Conservation (phyloP, 2,113 vertebrate species). For the Sardina pilchardus region DNA sequence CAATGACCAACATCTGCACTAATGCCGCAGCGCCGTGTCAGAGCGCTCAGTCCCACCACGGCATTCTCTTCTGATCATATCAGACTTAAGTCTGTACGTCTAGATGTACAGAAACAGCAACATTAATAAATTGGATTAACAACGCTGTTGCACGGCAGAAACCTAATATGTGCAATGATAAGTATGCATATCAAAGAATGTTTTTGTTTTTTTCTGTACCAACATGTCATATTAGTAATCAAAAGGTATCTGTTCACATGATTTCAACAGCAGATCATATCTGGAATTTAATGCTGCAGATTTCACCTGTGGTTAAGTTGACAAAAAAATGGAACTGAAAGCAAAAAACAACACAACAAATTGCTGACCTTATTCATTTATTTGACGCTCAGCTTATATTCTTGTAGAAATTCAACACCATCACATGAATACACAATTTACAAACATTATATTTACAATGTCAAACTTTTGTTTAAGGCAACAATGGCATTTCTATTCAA, state of each 20-base stretch:
- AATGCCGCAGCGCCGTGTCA: background rate
- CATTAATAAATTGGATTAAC: background rate
- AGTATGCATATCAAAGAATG: too few relatives aligned
- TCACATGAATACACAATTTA: background rate
- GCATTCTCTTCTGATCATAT: background rate
- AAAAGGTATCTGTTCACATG: background rate
- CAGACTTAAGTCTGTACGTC: background rate
- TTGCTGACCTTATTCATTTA: background rate
- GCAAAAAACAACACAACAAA: background rate
- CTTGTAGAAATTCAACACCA: slow-evolving; percentile 8
- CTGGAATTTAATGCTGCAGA: too few relatives aligned
- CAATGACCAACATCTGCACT: background rate
- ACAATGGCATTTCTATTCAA: background rate
- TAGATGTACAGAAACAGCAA: background rate
- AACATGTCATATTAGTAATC: background rate
- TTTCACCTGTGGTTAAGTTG: too few relatives aligned
- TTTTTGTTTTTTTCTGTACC: background rate
- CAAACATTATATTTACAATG: slow-evolving; percentile 2
- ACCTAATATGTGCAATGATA: background rate
- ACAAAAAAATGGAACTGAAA: background rate
- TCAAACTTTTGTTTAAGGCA: background rate
- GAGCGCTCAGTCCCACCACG: background rate
- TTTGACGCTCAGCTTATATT: background rate
- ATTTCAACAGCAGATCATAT: background rate
- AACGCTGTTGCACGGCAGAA: background rate